Conservation (phyloP, 92 coral and sea anemone genomes). For the Parazoanthus darwini region DNA sequence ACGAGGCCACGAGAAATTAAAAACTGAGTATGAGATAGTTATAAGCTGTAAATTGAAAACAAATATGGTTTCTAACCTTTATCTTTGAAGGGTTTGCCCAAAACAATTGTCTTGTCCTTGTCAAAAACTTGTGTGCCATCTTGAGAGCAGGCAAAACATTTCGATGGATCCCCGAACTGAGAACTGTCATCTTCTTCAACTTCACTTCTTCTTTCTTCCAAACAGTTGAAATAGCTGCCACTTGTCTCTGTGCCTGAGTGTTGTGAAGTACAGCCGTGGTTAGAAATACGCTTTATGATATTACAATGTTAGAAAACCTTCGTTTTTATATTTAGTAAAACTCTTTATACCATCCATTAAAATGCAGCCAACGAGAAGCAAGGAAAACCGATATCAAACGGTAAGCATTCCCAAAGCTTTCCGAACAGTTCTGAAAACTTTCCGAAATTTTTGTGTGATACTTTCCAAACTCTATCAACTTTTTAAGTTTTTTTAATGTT, state of each 20-base stretch:
- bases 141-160: slow-evolving; percentile 12
- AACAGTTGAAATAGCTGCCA: background rate
- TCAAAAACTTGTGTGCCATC: slow-evolving; percentile 24
- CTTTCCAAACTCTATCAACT: no score
- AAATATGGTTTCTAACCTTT: slow-evolving; percentile 21
- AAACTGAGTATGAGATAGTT: background rate
- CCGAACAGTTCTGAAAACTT: no score
- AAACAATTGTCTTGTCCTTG: background rate
- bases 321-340: background rate
- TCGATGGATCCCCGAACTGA: background rate
- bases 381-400: no score
- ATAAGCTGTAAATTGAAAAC: background rate
- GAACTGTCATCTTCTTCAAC: background rate
- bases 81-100: slow-evolving; percentile 22
- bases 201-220: background rate
- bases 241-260: background rate
- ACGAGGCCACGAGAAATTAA: background rate
- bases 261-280: background rate
- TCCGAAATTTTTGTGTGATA: no score
- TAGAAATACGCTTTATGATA: background rate
- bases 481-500: no score
- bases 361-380: no score
- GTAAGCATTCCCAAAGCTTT: no score
- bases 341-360: background rate
- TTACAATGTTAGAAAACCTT: background rate